phyloP scores from a whole-genome alignment of 2,888 invertebrate genomes.

The Metacarcinus magister region DNA sequence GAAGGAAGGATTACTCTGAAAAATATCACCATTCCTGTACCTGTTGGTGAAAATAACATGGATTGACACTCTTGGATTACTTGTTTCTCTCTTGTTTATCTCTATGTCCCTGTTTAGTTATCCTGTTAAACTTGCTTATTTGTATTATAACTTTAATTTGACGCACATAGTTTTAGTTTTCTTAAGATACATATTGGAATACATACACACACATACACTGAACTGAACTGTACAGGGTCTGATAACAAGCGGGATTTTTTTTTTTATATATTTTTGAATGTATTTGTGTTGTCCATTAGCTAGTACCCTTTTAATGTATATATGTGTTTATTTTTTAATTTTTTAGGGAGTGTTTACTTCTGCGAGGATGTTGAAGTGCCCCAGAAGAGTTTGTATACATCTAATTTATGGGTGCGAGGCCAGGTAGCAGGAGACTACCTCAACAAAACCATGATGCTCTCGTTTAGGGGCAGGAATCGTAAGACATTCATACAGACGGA shows the following conservation, averaged over 20 bases:
- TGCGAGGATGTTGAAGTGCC: constrained; percentile 52
- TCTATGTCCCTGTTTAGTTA: not conserved
- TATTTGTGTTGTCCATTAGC: too few species aligned
- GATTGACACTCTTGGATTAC: not conserved
- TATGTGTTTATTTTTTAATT: too few species aligned
- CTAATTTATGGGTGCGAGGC: not conserved
- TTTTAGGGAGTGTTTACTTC: constrained; percentile 32
- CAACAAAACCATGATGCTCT: not conserved
- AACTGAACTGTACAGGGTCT: too few species aligned
- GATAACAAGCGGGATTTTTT: too few species aligned
- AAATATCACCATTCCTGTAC: not conserved
- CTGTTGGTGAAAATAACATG: not conserved
- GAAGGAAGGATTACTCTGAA: not conserved
- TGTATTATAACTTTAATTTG: too few species aligned
- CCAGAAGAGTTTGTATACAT: not conserved
- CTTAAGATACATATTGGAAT: too few species aligned
- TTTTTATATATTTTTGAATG: too few species aligned
- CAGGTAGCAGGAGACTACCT: not conserved
- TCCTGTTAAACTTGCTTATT: not conserved
- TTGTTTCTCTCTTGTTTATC: not conserved
- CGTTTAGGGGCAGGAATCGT: not conserved
- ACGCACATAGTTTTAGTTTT: too few species aligned
- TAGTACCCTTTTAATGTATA: too few species aligned
- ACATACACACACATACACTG: too few species aligned
- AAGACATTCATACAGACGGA: constrained; percentile 77